Evolutionary conservation across 2,113 vertebrate species (phyloP).

Genomic region (Balaenoptera acutorostrata): DNA sequence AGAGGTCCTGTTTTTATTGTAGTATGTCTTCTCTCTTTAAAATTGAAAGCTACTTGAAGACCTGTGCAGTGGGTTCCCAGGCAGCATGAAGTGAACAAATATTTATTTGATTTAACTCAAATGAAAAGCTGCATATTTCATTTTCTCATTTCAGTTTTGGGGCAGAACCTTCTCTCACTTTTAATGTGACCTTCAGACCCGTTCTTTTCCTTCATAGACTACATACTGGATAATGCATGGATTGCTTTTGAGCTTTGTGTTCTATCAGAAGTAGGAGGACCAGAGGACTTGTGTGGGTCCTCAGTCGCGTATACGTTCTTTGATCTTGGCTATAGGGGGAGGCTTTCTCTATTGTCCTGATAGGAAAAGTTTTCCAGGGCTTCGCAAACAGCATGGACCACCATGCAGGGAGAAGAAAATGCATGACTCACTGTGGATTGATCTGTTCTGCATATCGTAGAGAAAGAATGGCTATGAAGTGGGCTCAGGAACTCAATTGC

Average conservation of each 20-base stretch:
- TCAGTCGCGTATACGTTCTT: accelerated
- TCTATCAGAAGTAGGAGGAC: accelerated
- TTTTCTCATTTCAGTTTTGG: background rate
- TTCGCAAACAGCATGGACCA: background rate
- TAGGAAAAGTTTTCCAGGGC: background rate
- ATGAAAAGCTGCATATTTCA: background rate
- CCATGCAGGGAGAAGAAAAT: too few species aligned
- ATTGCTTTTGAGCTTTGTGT: background rate
- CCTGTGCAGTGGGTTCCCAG: background rate
- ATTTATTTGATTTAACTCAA: background rate
- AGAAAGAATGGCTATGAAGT: accelerated
- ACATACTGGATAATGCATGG: accelerated
- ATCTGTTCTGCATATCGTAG: accelerated
- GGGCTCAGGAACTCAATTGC: background rate
- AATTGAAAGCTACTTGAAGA: background rate
- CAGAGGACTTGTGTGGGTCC: accelerated
- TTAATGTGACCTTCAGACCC: background rate
- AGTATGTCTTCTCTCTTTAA: background rate
- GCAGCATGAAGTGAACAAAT: background rate
- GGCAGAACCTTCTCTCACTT: background rate
- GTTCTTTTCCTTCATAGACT: too few species aligned
- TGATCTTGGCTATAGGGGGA: background rate
- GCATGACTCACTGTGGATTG: accelerated
- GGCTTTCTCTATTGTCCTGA: background rate
- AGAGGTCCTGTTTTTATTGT: background rate